Evolutionary conservation across 2,797 vertebrate species (phyloP).

Genomic region (Sparus aurata): DNA sequence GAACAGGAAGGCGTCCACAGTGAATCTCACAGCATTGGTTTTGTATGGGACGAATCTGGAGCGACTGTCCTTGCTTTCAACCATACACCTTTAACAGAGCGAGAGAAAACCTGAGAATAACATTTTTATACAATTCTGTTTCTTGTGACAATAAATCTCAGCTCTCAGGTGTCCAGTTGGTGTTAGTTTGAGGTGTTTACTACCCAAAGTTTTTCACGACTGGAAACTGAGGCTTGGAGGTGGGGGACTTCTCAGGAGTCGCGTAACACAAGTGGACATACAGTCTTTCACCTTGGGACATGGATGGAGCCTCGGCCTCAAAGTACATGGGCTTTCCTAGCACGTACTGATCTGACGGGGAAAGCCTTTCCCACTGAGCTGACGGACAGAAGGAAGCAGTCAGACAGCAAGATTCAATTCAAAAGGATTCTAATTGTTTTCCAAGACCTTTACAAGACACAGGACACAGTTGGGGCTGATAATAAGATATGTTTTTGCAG

Average conservation of each 20-base stretch:
- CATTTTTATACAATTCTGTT: neutral
- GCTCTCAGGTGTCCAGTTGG: neutral
- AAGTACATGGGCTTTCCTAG: constrained; percentile 83
- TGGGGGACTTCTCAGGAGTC: constrained; percentile 66
- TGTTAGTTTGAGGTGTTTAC: neutral
- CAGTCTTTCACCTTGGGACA: constrained; percentile 64
- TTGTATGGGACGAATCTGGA: constrained; percentile 77
- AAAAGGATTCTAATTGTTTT: neutral
- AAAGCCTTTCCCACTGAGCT: constrained; percentile 81
- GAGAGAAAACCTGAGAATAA: neutral
- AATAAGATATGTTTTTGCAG: neutral
- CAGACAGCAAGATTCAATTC: neutral
- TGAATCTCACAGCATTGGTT: constrained; percentile 76
- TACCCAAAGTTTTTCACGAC: constrained; percentile 84
- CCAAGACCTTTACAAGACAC: neutral
- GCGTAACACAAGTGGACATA: constrained; percentile 78
- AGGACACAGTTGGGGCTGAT: neutral
- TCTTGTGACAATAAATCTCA: neutral
- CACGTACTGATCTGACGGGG: constrained; percentile 50
- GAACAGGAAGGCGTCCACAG: constrained; percentile 81
- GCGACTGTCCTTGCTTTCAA: constrained; percentile 69
- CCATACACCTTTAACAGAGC: constrained; percentile 77
- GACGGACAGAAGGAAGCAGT: constrained; percentile 16
- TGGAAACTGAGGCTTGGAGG: constrained; percentile 64
- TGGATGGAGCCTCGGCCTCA: constrained; percentile 60